A percentile compares a stretch with the other conserved stretches of the same genome.
Evolutionary conservation across 2,113 vertebrate genomes (phyloP).

Genomic region (Rana temporaria): DNA sequence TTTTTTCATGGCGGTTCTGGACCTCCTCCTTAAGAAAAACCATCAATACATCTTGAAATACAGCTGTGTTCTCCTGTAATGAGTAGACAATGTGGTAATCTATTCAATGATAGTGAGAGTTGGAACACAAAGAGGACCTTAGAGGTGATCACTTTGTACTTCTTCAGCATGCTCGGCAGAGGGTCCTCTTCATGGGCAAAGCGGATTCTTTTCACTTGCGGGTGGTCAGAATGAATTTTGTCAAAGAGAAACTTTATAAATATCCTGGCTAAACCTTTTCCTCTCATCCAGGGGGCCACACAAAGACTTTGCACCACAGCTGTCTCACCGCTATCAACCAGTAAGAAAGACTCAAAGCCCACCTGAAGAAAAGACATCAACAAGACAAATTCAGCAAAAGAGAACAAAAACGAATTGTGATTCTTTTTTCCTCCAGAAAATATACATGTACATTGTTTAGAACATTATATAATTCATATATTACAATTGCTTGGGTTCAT

Average conservation of each 20-base stretch:
- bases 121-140: conserved; percentile 39
- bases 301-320: conserved; percentile 78
- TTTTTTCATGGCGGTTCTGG: too few relatives aligned
- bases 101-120: not conserved
- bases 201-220: conserved; percentile 72
- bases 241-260: conserved; percentile 74
- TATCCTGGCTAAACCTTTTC: conserved; percentile 73
- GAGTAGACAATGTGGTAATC: too few relatives aligned
- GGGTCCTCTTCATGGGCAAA: conserved; percentile 73
- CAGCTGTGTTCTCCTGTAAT: too few relatives aligned
- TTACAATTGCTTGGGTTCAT: too few relatives aligned
- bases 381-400: too few relatives aligned
- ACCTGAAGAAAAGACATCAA: conserved; percentile 65
- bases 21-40: too few relatives aligned
- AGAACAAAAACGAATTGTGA: too few relatives aligned
- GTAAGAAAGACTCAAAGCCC: conserved; percentile 74
- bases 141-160: conserved; percentile 70
- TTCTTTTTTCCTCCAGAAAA: too few relatives aligned
- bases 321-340: conserved; percentile 74
- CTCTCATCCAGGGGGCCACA: conserved; percentile 76
- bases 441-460: too few relatives aligned
- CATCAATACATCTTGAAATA: too few relatives aligned
- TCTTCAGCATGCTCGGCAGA: conserved; percentile 76
- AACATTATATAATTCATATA: too few relatives aligned
- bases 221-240: conserved; percentile 72